These are phyloP conservation scores for Phodopus roborovskii DNA, from an alignment of 2,113 vertebrate species.

Conservation along the genomic window DNA sequence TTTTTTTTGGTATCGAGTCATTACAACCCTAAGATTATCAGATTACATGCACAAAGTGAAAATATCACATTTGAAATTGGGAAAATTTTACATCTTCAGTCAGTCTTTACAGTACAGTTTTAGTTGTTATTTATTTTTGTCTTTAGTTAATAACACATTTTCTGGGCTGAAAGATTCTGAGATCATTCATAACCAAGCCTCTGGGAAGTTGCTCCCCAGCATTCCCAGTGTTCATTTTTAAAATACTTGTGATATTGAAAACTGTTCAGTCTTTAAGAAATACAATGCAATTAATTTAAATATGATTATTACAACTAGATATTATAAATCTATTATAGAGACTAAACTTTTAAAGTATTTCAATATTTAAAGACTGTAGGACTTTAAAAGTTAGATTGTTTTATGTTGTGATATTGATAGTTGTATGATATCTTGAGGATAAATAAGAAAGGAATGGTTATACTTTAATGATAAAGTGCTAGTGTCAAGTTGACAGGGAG, in stretches of 20 bases:
- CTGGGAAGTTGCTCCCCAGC: not conserved
- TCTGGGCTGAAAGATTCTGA: not conserved
- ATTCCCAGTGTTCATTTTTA: not conserved
- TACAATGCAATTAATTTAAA: not conserved
- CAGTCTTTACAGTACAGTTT: not conserved
- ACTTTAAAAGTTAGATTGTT: not conserved
- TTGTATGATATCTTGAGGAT: not conserved
- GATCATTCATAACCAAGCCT: not conserved
- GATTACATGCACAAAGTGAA: not conserved
- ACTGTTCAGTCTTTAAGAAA: not conserved
- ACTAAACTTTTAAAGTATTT: not conserved
- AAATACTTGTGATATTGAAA: not conserved
- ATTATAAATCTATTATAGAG: not conserved
- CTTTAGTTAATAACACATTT: not conserved
- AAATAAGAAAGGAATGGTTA: not conserved
- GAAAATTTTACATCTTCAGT: not conserved
- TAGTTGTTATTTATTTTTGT: not conserved
- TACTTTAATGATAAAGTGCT: not conserved
- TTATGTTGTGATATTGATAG: not conserved
- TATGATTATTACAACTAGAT: not conserved
- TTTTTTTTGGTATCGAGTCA: too few relatives aligned
- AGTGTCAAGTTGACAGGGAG: not conserved
- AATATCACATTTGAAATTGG: not conserved
- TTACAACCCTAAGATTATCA: not conserved
- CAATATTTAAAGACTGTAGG: not conserved